phyloP scores from a whole-genome alignment of 2,797 vertebrate genomes.

The Euthynnus affinis region DNA sequence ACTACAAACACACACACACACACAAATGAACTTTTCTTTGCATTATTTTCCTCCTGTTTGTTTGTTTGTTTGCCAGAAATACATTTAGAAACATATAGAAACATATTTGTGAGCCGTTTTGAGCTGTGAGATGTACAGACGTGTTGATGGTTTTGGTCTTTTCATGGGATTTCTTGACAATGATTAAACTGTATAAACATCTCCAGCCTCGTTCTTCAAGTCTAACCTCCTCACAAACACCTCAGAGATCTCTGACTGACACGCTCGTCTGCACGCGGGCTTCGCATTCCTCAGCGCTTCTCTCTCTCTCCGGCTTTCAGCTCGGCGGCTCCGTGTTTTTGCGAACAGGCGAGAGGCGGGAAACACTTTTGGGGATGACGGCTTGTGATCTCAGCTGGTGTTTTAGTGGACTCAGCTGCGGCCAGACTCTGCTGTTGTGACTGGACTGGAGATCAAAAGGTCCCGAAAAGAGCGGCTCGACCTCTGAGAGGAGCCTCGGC shows the following conservation, averaged over 20 bases:
- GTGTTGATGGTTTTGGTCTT: no score
- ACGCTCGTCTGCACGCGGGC: neutral
- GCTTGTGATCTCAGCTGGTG: slow-evolving; percentile 68
- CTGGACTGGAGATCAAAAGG: slow-evolving; percentile 44
- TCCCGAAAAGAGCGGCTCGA: slow-evolving; percentile 14
- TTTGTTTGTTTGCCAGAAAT: no score
- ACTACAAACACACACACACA: slow-evolving; percentile 61
- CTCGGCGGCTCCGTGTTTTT: no score
- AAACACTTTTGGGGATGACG: slow-evolving; percentile 29
- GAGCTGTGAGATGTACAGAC: no score
- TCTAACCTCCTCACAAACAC: neutral
- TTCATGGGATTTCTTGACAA: no score
- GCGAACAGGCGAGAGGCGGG: no score
- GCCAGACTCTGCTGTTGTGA: slow-evolving; percentile 35
- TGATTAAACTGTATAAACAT: no score
- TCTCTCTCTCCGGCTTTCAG: slow-evolving; percentile 20
- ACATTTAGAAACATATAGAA: no score
- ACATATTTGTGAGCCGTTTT: no score
- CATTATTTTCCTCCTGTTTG: no score
- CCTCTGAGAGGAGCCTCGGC: neutral
- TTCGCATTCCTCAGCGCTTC: slow-evolving; percentile 31
- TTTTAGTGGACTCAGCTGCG: slow-evolving; percentile 67
- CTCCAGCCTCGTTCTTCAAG: neutral
- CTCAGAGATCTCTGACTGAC: neutral
- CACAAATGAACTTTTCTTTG: no score